phyloP scores from a whole-genome alignment of 2,888 invertebrate genomes.

The Acholoe squamosa region DNA sequence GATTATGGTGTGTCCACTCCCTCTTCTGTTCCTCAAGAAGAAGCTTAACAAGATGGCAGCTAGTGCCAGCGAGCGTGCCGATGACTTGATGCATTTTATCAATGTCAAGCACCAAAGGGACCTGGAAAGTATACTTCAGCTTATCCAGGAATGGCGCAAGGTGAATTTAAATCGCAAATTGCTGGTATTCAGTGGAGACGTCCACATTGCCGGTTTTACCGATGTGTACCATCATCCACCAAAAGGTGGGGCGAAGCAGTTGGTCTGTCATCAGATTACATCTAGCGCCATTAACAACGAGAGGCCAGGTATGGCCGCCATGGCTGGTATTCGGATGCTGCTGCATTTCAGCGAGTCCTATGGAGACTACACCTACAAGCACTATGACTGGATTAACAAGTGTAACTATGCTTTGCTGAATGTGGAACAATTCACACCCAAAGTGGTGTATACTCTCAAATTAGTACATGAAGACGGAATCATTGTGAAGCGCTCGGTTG shows the following conservation, averaged over 20 bases:
- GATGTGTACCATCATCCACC: constrained; percentile 46
- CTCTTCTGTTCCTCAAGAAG: constrained; percentile 59
- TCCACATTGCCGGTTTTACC: constrained; percentile 60
- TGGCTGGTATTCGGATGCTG: not conserved
- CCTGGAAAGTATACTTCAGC: not conserved
- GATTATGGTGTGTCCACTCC: constrained; percentile 22
- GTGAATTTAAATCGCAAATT: not conserved
- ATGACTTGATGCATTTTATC: constrained; percentile 43
- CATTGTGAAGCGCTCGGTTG: not conserved
- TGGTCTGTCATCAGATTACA: constrained; percentile 55
- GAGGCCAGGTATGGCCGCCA: not conserved
- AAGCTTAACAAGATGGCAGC: constrained; percentile 22
- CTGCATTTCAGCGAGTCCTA: constrained; percentile 49
- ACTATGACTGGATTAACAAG: constrained; percentile 58
- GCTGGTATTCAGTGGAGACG: constrained; percentile 44
- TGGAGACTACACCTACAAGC: constrained; percentile 54
- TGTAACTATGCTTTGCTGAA: constrained; percentile 42
- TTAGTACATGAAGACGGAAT: not conserved
- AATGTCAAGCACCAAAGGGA: constrained; percentile 39
- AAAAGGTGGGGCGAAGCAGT: not conserved
- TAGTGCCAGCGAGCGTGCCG: not conserved
- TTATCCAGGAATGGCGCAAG: not conserved
- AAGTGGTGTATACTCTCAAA: not conserved
- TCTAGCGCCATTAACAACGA: constrained; percentile 53
- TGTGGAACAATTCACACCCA: not conserved